Conservation (phyloP, 2,888 invertebrate genomes). For the Hypomecis punctinalis region DNA sequence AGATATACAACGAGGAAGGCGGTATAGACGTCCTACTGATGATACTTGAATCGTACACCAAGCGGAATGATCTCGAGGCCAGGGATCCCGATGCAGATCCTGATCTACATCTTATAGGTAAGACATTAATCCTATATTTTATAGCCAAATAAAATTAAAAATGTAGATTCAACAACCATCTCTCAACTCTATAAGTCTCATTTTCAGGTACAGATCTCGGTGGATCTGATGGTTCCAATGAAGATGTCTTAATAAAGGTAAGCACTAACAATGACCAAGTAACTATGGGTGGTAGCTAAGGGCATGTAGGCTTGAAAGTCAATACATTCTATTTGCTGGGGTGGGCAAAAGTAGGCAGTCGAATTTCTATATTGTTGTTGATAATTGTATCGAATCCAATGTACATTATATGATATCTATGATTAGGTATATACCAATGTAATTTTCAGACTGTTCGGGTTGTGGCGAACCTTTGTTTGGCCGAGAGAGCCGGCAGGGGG, state of each 20-base stretch:
- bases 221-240: slow-evolving; percentile 83
- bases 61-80: slow-evolving; percentile 63
- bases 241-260: slow-evolving; percentile 90
- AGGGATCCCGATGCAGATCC: slow-evolving; percentile 58
- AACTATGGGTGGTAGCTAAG: too few relatives aligned
- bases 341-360: too few relatives aligned
- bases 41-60: slow-evolving; percentile 80
- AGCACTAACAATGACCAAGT: background rate
- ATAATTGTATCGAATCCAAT: too few relatives aligned
- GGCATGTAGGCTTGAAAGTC: too few relatives aligned
- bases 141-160: background rate
- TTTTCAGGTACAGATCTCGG: slow-evolving; percentile 75
- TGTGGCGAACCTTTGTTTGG: slow-evolving; percentile 93
- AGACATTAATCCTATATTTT: slow-evolving; percentile 1
- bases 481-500: slow-evolving; percentile 89
- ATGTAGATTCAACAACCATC: slow-evolving; percentile 1
- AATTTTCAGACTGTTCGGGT: slow-evolving; percentile 88
- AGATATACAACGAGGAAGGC: slow-evolving; percentile 80
- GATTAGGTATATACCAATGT: too few relatives aligned
- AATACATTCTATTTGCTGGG: too few relatives aligned
- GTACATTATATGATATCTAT: too few relatives aligned
- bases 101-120: slow-evolving; percentile 73
- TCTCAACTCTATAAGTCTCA: too few relatives aligned
- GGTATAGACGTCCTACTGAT: slow-evolving; percentile 79
- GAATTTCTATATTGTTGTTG: too few relatives aligned